These are phyloP conservation scores for Diarsia dahlii DNA, from an alignment of 2,888 invertebrate species.

Conservation along the genomic window DNA sequence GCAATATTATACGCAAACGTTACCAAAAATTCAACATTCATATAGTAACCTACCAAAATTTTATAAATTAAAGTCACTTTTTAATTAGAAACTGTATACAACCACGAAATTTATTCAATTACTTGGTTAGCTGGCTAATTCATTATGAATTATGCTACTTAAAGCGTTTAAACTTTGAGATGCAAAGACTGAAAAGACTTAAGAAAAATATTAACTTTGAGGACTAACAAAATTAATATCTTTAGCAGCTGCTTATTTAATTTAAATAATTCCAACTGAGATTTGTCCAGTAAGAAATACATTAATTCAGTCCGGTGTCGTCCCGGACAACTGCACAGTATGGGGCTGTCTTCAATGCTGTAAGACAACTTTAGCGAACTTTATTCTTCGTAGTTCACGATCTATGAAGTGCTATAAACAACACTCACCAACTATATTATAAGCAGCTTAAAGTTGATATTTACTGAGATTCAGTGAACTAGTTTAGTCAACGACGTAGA, in stretches of 20 bases:
- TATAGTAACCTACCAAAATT: not conserved
- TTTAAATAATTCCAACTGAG: constrained; percentile 57
- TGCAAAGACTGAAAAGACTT: constrained; percentile 36
- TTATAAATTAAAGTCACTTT: constrained; percentile 10
- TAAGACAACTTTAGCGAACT: constrained; percentile 63
- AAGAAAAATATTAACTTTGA: constrained; percentile 51
- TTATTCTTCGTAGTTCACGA: constrained; percentile 64
- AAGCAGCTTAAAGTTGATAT: constrained; percentile 12
- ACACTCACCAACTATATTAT: constrained; percentile 45
- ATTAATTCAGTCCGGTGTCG: constrained; percentile 54
- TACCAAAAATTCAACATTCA: constrained; percentile 10
- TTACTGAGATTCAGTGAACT: constrained; percentile 20
- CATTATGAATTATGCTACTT: constrained; percentile 46
- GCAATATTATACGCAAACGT: constrained; percentile 8
- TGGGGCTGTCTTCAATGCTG: constrained; percentile 55
- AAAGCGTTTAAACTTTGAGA: constrained; percentile 49
- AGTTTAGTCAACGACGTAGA: constrained; percentile 6
- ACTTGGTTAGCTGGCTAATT: constrained; percentile 40
- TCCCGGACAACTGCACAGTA: constrained; percentile 53
- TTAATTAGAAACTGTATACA: not conserved
- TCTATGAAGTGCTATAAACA: constrained; percentile 63
- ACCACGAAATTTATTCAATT: constrained; percentile 33
- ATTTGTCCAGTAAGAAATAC: constrained; percentile 60
- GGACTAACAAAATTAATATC: constrained; percentile 55
- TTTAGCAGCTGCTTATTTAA: constrained; percentile 50